Evolutionary conservation across 1,140 invertebrate genomes (phyloP).

Genomic region (Adoxophyes honmai): DNA sequence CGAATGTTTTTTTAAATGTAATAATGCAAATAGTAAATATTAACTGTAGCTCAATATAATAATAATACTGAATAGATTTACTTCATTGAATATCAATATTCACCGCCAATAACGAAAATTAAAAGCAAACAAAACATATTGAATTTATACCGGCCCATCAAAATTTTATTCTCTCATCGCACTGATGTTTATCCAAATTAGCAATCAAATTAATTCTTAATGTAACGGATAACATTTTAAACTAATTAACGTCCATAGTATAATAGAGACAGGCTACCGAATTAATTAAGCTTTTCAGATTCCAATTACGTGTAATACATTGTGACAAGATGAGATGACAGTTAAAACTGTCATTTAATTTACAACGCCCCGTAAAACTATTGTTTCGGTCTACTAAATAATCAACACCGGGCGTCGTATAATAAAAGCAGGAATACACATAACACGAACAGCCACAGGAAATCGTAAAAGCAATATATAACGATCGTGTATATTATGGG

Average conservation of each 20-base stretch:
- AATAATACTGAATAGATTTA: too few species aligned
- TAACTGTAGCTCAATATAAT: too few species aligned
- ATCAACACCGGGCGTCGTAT: constrained; percentile 1
- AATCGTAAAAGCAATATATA: constrained; percentile 64
- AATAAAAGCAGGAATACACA: constrained; percentile 15
- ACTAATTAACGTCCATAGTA: constrained; percentile 8
- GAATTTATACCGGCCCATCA: background rate
- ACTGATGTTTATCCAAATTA: constrained; percentile 9
- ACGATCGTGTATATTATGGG: constrained; percentile 67
- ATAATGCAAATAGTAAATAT: too few species aligned
- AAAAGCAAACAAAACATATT: background rate
- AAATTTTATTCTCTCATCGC: background rate
- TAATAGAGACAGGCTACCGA: background rate
- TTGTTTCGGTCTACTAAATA: background rate
- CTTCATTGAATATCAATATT: background rate
- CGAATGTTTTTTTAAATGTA: too few species aligned
- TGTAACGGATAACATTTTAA: constrained; percentile 6
- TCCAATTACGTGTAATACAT: background rate
- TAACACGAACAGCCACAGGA: constrained; percentile 23
- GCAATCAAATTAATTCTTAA: constrained; percentile 15
- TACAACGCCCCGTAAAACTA: background rate
- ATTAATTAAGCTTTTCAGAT: constrained; percentile 2
- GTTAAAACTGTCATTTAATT: background rate
- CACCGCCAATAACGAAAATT: background rate
- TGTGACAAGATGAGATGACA: background rate